Conservation (phyloP, 2,888 invertebrate genomes). For the Megastigmus dorsalis region DNA sequence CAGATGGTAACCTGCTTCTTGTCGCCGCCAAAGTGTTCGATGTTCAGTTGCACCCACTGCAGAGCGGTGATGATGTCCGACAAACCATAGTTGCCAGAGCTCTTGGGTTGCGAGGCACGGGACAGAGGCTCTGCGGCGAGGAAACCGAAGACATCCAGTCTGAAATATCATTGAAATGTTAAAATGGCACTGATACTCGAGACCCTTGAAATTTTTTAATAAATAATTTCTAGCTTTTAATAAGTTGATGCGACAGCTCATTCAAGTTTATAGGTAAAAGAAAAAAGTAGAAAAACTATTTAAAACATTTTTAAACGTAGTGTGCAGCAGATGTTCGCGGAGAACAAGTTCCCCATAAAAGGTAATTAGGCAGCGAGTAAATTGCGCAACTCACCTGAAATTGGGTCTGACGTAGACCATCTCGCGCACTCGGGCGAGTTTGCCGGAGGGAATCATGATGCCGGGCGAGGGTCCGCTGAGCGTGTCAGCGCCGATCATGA, state of each 20-base stretch:
- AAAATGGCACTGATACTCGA: background rate
- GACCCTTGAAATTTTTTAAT: too few relatives aligned
- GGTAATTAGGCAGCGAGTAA: too few relatives aligned
- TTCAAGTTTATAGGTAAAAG: too few relatives aligned
- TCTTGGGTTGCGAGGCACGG: constrained; percentile 81
- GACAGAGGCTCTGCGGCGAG: constrained; percentile 84
- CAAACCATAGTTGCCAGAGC: constrained; percentile 90
- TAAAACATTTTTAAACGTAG: too few relatives aligned
- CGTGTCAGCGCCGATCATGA: constrained; percentile 87
- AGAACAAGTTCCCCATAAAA: too few relatives aligned
- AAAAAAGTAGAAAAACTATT: background rate
- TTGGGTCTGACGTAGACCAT: constrained; percentile 92
- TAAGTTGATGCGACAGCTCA: too few relatives aligned
- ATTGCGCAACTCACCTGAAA: constrained; percentile 86
- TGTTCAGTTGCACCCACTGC: constrained; percentile 88
- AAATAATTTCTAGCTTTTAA: too few relatives aligned
- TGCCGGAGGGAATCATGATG: constrained; percentile 83
- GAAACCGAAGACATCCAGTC: constrained; percentile 82
- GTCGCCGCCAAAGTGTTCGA: constrained; percentile 90
- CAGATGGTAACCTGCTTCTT: constrained; percentile 85
- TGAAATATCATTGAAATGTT: constrained; percentile 59
- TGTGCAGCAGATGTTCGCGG: too few relatives aligned
- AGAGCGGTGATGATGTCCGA: constrained; percentile 86
- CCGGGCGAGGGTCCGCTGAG: constrained; percentile 87
- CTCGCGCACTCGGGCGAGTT: constrained; percentile 85